Conservation (phyloP, 2,113 vertebrate genomes). For the Paedocypris sp. region DNA sequence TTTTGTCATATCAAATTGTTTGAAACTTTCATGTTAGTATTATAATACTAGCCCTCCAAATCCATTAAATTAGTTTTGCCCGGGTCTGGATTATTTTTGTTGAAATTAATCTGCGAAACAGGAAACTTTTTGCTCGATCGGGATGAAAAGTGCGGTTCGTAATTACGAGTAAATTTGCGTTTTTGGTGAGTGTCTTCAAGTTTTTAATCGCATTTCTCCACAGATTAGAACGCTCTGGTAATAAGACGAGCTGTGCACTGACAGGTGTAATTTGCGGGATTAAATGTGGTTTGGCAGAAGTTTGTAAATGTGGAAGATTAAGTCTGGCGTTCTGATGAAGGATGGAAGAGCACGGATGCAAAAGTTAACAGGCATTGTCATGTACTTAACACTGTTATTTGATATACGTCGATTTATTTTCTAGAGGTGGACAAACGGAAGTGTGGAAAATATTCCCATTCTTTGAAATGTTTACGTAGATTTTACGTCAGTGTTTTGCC, state of each 20-base stretch:
- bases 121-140: conserved; percentile 40
- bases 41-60: too few relatives aligned
- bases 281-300: conserved; percentile 48
- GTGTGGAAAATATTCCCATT: too few relatives aligned
- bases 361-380: conserved; percentile 13
- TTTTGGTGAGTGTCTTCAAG: conserved; percentile 54
- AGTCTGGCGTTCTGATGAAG: conserved; percentile 40
- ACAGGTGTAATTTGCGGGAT: conserved; percentile 77
- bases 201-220: conserved; percentile 48
- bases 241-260: conserved; percentile 67
- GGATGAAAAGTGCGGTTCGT: conserved; percentile 41
- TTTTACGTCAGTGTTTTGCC: too few relatives aligned
- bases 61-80: conserved; percentile 42
- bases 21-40: too few relatives aligned
- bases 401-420: too few relatives aligned
- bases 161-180: conserved; percentile 62
- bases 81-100: conserved; percentile 51
- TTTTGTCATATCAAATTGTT: too few relatives aligned
- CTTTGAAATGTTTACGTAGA: too few relatives aligned
- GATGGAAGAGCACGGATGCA: conserved; percentile 11
- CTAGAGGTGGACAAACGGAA: too few relatives aligned
- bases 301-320: conserved; percentile 43
- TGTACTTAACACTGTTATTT: too few relatives aligned
- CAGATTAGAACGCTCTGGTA: conserved; percentile 61
- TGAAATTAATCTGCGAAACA: conserved; percentile 60